A percentile compares a stretch with the other conserved stretches of the same genome.
Evolutionary conservation across 2,888 invertebrate species (phyloP).

Genomic region (Caenorhabditis panamensis): DNA sequence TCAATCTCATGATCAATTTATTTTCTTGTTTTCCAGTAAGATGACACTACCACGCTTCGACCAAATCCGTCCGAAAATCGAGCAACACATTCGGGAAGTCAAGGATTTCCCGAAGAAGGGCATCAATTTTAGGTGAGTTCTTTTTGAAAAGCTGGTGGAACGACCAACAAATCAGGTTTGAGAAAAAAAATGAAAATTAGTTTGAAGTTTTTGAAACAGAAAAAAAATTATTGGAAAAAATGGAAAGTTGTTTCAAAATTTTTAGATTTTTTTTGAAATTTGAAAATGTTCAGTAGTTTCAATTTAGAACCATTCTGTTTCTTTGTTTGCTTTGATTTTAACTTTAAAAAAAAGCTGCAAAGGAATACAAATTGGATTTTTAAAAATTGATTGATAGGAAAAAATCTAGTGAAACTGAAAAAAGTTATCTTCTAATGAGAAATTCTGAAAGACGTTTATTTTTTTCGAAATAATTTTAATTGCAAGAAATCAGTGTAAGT

Average conservation of each 20-base stretch:
- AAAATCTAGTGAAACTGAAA: too few species aligned
- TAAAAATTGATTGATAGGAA: too few species aligned
- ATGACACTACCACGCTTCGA: conserved; percentile 65
- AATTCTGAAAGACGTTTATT: too few species aligned
- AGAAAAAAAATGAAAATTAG: background rate
- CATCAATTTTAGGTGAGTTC: conserved; percentile 70
- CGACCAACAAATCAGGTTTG: too few species aligned
- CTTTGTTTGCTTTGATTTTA: too few species aligned
- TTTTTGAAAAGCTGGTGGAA: background rate
- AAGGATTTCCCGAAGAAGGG: conserved; percentile 75
- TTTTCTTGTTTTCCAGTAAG: conserved; percentile 2
- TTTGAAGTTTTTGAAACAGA: background rate
- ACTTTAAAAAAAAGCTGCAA: too few species aligned
- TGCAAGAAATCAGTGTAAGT: too few species aligned
- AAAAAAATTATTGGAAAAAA: too few species aligned
- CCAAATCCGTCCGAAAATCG: conserved; percentile 64
- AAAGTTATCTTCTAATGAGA: too few species aligned
- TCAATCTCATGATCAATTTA: background rate
- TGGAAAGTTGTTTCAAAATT: background rate
- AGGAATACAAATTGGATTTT: too few species aligned
- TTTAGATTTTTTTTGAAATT: background rate
- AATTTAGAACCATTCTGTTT: background rate
- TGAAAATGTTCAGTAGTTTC: background rate
- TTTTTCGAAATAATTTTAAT: too few species aligned
- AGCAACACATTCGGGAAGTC: conserved; percentile 67